Evolutionary conservation across 2,113 vertebrate genomes (phyloP), one percentile per base, ranked within the genome.

Genomic region (Crotalus horridus): DNA sequence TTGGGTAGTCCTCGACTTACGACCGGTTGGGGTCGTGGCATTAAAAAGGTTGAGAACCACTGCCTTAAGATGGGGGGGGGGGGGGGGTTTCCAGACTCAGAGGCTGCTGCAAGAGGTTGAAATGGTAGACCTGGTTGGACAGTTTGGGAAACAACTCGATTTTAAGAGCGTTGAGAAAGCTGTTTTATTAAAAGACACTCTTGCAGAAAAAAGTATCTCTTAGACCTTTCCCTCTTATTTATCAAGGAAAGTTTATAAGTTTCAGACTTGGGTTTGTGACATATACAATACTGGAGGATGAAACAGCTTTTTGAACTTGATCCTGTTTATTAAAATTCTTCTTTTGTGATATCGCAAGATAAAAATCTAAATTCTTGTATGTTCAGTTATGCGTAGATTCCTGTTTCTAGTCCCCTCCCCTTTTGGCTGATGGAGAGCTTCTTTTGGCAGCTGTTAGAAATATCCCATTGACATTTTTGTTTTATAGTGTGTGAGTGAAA

Each of bases 311-410:
- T 56, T 92, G 88, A 61, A 90, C n/a, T 23, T 89, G 56, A 87
- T 61, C 56, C 74, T 90, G 81, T 93, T 90, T 13, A 15, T 56
- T 29, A 8, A 81, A 26, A 61, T 59, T 17, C 13, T 89, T 61
- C 88, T 64, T 13, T 39, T 61, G 43, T 9, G 43, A 13, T 24
- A 61, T 86, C 15, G 53, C 12, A 15, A 61, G 21, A 48, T 53
- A 7, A 64, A 90, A 54, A 43, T 74, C 85, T 89, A 90, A 90
- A 33, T 91, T n/a, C 26, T 85, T 93, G 26, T 51, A 39, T 94
- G 81, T 39, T 23, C 55, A 90, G 61, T 48, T 87, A 86, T 33
- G 43, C 5, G 26, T 87, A 54, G n/a, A 24, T 29, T 61, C 23
- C 46, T 12, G 26, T 89, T 33, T n/a, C 17, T 46, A 17, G 43